phyloP scores from a whole-genome alignment of 1,140 invertebrate genomes.

The Acromyrmex echinatior region DNA sequence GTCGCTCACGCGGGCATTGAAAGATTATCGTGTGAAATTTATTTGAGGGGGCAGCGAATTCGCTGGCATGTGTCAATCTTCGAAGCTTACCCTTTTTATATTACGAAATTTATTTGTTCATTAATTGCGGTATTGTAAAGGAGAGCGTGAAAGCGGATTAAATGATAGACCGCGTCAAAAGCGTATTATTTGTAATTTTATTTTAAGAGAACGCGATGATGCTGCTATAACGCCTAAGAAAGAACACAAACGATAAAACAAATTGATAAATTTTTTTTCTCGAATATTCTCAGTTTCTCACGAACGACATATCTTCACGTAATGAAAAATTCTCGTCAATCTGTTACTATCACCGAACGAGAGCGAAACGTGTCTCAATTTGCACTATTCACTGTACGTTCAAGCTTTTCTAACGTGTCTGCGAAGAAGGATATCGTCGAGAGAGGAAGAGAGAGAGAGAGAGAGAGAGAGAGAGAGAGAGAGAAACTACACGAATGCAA shows the following conservation, averaged over 20 bases:
- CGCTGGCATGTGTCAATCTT: conserved; percentile 53
- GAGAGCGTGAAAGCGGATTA: conserved; percentile 11
- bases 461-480: too few species aligned
- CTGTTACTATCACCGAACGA: conserved; percentile 35
- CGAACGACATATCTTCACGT: conserved; percentile 1
- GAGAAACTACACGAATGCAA: conserved; percentile 32
- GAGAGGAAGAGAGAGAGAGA: too few species aligned
- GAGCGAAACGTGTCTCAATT: conserved; percentile 47
- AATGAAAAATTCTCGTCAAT: conserved; percentile 46
- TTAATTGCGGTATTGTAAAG: conserved; percentile 24
- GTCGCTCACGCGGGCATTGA: conserved; percentile 48
- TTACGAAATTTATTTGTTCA: conserved; percentile 37
- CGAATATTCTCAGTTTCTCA: background rate
- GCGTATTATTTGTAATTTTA: conserved; percentile 28
- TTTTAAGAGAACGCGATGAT: background rate
- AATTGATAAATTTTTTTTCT: conserved; percentile 2
- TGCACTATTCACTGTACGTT: conserved; percentile 32
- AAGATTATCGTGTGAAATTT: conserved; percentile 73
- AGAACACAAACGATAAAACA: background rate
- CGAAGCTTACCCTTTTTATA: conserved; percentile 24
- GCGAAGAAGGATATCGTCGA: conserved; percentile 17
- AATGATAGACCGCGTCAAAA: background rate
- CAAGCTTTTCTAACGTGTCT: conserved; percentile 23
- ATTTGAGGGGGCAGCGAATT: conserved; percentile 62
- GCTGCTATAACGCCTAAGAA: background rate